phyloP scores from a whole-genome alignment of 2,797 vertebrate species.

The Erpetoichthys calabaricus region DNA sequence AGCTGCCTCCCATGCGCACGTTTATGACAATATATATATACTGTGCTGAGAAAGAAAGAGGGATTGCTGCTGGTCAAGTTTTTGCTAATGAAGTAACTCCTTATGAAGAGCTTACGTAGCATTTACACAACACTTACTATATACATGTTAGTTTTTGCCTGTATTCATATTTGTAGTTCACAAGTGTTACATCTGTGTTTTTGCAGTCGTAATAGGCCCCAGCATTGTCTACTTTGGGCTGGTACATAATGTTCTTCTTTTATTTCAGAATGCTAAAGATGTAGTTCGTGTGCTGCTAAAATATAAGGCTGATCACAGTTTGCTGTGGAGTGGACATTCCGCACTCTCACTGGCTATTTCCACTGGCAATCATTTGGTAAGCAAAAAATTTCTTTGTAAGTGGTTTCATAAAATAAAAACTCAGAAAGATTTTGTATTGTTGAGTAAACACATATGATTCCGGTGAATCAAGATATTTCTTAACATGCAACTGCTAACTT shows the following conservation, averaged over 20 bases:
- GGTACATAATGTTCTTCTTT: background rate
- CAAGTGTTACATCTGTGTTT: background rate
- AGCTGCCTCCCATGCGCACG: no score
- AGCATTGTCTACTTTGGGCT: background rate
- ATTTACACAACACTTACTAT: no score
- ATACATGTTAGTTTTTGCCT: no score
- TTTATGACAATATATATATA: no score
- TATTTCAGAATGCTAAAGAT: conserved; percentile 46
- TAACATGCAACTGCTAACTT: no score
- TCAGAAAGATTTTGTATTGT: background rate
- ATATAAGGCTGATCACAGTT: conserved; percentile 48
- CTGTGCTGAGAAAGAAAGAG: no score
- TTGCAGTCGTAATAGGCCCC: no score
- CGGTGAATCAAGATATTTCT: no score
- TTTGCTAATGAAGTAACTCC: no score
- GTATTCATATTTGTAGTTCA: no score
- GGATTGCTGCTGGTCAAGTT: no score
- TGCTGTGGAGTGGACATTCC: conserved; percentile 75
- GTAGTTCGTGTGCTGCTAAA: conserved; percentile 54
- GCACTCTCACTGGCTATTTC: conserved; percentile 71
- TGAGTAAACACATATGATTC: background rate
- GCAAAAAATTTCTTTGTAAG: conserved; percentile 4
- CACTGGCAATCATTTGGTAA: conserved; percentile 67
- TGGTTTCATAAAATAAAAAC: background rate
- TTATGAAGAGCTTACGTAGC: no score